These are phyloP conservation scores for Bos taurus DNA, from an alignment of 2,113 vertebrate species.

Conservation along the genomic window ARS-UCD2.0 NC_037337.1:59732501-59733000, in stretches of 20 bases:
- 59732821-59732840: background rate
- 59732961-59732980: slow-evolving; percentile 33
- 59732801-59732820: background rate
- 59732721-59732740: background rate
- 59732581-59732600: background rate
- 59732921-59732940: background rate
- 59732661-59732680: background rate
- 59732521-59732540: background rate
- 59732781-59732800: background rate
- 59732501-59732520: background rate
- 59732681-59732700: background rate
- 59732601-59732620: background rate
- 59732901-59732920: background rate
- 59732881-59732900: slow-evolving; percentile 5
- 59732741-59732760: background rate
- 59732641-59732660: background rate
- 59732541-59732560: background rate
- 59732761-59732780: background rate
- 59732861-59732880: background rate
- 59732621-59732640: background rate
- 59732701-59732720: background rate
- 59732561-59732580: background rate
- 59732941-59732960: background rate
- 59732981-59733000: background rate
- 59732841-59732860: background rate